Conservation (phyloP, 1,140 invertebrate genomes). For the Ylistrum balloti region DNA sequence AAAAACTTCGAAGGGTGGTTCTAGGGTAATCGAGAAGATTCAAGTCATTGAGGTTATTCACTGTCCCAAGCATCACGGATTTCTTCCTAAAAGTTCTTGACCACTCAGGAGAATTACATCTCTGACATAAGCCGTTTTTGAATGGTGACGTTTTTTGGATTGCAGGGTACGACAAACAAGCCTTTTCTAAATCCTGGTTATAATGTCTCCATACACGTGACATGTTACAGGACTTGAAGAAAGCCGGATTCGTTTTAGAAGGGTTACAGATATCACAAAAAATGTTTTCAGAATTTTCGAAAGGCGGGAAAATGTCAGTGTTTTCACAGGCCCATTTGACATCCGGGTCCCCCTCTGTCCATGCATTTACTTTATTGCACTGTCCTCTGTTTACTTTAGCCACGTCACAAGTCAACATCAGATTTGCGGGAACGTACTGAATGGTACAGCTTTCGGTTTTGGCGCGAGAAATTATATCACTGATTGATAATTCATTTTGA, state of each 20-base stretch:
- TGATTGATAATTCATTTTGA: background rate
- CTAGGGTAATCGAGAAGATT: background rate
- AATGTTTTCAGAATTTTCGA: background rate
- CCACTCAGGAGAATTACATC: background rate
- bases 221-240: background rate
- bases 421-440: background rate
- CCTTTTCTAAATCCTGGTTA: background rate
- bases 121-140: background rate
- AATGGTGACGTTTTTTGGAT: background rate
- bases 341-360: background rate
- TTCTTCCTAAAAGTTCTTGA: background rate
- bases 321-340: background rate
- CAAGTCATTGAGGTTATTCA: background rate
- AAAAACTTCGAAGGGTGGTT: background rate
- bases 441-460: background rate
- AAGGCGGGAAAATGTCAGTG: background rate
- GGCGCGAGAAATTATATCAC: background rate
- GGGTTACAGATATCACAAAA: slow-evolving; percentile 14
- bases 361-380: background rate
- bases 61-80: background rate
- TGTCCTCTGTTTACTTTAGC: background rate
- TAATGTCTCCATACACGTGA: background rate
- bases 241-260: background rate
- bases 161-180: background rate
- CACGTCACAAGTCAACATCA: background rate